Evolutionary conservation across 35 echinoderm and acorn worm species (phyloP).

Genomic region (Holothuria glaberrima): DNA sequence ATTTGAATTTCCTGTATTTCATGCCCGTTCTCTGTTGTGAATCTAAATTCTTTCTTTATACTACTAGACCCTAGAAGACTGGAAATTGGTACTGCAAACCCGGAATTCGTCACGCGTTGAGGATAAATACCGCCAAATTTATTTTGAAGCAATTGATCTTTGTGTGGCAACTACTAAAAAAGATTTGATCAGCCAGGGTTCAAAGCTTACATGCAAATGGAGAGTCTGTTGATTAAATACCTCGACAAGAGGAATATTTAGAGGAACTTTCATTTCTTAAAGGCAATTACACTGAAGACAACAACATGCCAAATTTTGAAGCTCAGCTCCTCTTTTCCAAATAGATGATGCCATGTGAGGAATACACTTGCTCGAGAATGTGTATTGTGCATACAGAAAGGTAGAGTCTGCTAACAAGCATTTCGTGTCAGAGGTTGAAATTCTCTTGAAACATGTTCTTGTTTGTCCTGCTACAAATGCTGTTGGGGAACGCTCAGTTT

Average conservation of each 20-base stretch:
- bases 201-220: not conserved
- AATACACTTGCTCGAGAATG: conserved; percentile 1
- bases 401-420: not conserved
- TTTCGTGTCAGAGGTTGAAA: not conserved
- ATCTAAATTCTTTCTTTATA: not conserved
- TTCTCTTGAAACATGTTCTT: conserved; percentile 1
- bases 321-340: too few species aligned
- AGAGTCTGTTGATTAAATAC: too few species aligned
- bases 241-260: not conserved
- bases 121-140: not conserved
- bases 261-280: conserved; percentile 26
- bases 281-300: conserved; percentile 20
- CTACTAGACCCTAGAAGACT: not conserved
- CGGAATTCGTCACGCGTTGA: not conserved
- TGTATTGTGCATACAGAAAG: not conserved
- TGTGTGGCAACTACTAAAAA: not conserved
- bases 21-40: not conserved
- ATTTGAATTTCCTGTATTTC: too few species aligned
- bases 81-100: not conserved
- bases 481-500: conserved; percentile 31
- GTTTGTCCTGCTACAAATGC: conserved; percentile 53
- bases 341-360: too few species aligned
- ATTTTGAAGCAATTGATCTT: not conserved
- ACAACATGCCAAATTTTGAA: conserved; percentile 7
- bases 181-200: not conserved